Evolutionary conservation across 2,113 vertebrate species (phyloP), one percentile per base, ranked within the genome.

Genomic region (Paramisgurnus dabryanus): DNA sequence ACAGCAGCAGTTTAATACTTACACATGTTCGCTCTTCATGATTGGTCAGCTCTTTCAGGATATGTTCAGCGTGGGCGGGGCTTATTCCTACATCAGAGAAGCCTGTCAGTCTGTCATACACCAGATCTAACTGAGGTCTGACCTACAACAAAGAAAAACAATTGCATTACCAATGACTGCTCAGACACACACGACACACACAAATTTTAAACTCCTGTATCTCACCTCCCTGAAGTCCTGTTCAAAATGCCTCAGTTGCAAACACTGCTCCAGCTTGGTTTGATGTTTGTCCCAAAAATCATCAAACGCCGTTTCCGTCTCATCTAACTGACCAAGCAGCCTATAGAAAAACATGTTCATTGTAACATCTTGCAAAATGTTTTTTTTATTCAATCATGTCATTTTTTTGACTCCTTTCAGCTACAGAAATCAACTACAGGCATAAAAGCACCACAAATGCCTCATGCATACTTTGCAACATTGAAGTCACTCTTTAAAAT

Each of bases 231-330:
- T 93, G 90, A 96, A 98, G 88, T 92, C 92, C 79, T 96, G 93
- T 89, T 99, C 96, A 84, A 99, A 99, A 87, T 96, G 92, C 65
- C 97, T 93, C 47, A 99, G 94, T 67, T 89, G 92, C 79, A 98
- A 91, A 85, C 97, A 99, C 86, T 99, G 97, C 71, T 97, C 92
- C 72, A 99, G 93, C 82, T 98, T 99, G 87, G 93, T 94, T 76
- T 97, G 95, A 84, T 99, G 98, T 76, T 95, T 95, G 22, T 92
- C 87, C 97, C 98, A 99, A 89, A 99, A 99, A 86, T 97, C 96
- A 78, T 98, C 97, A 73, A 99, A 99, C 22, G 98, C 97, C 0
- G 90, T 88, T 87, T 98, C 96, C 0, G 97, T 98, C 89, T 99
- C 97, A 5, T 94, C 92, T 84, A 99, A 90, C 75, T 99, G 98